Conservation (phyloP, 2,888 invertebrate genomes). For the Adineta ricciae region DNA sequence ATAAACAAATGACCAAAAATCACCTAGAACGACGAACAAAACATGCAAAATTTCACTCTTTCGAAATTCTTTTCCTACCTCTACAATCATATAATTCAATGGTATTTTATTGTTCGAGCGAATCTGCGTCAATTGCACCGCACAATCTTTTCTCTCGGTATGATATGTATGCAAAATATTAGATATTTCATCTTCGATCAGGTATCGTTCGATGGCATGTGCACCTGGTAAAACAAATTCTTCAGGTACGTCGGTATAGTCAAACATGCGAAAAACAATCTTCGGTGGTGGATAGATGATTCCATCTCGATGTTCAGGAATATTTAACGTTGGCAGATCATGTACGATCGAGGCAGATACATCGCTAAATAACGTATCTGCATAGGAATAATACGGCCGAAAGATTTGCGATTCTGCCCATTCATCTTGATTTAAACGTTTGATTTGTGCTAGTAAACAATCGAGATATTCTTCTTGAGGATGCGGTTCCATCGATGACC, state of each 20-base stretch:
- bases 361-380: constrained; percentile 80
- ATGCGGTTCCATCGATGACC: constrained; percentile 85
- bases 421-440: constrained; percentile 78
- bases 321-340: constrained; percentile 26
- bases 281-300: constrained; percentile 84
- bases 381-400: constrained; percentile 86
- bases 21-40: constrained; percentile 51
- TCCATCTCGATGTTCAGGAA: constrained; percentile 81
- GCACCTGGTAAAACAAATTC: constrained; percentile 69
- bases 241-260: constrained; percentile 94
- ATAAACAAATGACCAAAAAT: constrained; percentile 86
- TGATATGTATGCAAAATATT: constrained; percentile 80
- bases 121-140: constrained; percentile 22
- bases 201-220: constrained; percentile 88
- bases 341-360: constrained; percentile 69
- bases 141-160: constrained; percentile 79
- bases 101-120: constrained; percentile 63
- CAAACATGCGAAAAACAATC: constrained; percentile 84
- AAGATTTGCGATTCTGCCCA: constrained; percentile 94
- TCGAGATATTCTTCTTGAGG: constrained; percentile 86
- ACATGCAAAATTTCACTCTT: not conserved
- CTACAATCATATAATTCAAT: constrained; percentile 91
- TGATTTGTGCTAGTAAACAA: constrained; percentile 85
- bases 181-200: constrained; percentile 90
- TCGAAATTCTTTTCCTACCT: constrained; percentile 51